phyloP scores from a whole-genome alignment of 2,797 vertebrate species.

The Poeciliopsis infans region DNA sequence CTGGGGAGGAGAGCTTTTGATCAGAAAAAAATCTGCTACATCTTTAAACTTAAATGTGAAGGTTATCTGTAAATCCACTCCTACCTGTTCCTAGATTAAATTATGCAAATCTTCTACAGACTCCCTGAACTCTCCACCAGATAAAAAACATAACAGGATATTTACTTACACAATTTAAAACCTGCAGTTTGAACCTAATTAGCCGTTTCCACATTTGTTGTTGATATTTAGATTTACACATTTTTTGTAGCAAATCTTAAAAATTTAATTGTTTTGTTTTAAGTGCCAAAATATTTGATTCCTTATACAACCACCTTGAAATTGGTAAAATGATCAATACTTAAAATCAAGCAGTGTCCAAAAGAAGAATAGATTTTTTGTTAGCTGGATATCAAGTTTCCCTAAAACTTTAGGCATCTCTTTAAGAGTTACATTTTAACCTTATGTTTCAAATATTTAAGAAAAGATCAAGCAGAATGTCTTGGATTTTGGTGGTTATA shows the following conservation, averaged over 20 bases:
- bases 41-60: background rate
- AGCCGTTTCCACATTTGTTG: background rate
- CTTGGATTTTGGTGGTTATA: conserved; percentile 82
- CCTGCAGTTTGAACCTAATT: background rate
- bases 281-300: background rate
- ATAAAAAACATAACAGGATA: background rate
- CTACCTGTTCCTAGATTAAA: background rate
- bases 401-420: background rate
- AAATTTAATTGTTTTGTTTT: background rate
- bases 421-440: background rate
- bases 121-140: background rate
- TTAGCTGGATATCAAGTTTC: background rate
- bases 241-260: conserved; percentile 25
- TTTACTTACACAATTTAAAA: background rate
- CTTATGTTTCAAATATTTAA: conserved; percentile 8
- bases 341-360: background rate
- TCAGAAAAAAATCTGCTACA: conserved; percentile 2
- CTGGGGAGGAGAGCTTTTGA: background rate
- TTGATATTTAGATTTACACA: conserved; percentile 27
- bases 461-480: conserved; percentile 64
- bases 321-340: background rate
- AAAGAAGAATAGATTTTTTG: background rate
- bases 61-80: background rate
- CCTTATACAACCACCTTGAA: background rate
- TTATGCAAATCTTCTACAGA: background rate